These are phyloP conservation scores for Gobio occitaniae DNA, from an alignment of 2,797 vertebrate genomes.

Conservation along the genomic window DNA sequence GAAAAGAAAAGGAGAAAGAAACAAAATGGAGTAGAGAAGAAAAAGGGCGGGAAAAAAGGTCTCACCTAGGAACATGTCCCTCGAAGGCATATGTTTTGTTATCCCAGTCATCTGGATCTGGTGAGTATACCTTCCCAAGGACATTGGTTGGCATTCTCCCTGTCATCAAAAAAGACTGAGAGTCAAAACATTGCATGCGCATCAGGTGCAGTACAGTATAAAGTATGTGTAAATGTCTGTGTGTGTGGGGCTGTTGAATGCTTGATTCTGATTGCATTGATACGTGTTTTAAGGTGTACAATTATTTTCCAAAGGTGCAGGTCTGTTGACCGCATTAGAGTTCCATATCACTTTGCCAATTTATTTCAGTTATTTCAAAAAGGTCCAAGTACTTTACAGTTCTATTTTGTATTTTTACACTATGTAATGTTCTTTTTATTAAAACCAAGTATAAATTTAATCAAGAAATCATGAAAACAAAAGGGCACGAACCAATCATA, in stretches of 20 bases:
- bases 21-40: neutral
- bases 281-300: neutral
- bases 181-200: conserved; percentile 19
- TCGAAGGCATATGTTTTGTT: conserved; percentile 91
- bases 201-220: neutral
- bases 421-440: too few species aligned
- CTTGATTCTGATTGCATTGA: neutral
- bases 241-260: neutral
- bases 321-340: neutral
- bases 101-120: conserved; percentile 92
- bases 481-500: too few species aligned
- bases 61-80: conserved; percentile 88
- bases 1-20: conserved; percentile 10
- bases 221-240: neutral
- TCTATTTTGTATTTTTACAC: too few species aligned
- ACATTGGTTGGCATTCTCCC: conserved; percentile 84
- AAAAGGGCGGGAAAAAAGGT: neutral
- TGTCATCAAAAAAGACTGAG: conserved; percentile 64
- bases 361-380: neutral
- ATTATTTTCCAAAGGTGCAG: neutral
- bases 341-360: neutral
- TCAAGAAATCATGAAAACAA: too few species aligned
- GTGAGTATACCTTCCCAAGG: conserved; percentile 87
- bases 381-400: too few species aligned
- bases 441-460: too few species aligned